Evolutionary conservation across 2,797 vertebrate genomes (phyloP).

Genomic region (Numenius phaeopus): DNA sequence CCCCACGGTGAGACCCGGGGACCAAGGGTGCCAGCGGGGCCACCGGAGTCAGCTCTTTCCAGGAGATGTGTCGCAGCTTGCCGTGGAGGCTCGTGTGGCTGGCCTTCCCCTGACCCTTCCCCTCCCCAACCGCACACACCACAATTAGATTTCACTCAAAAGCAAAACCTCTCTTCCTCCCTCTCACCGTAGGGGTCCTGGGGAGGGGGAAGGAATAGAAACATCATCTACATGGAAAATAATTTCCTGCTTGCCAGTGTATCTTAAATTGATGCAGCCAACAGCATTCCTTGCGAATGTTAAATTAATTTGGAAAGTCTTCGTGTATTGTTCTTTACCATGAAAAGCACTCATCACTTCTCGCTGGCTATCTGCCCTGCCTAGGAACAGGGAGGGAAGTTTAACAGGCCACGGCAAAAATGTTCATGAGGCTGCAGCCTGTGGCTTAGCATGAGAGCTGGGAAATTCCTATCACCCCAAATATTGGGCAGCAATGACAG

Average conservation of each 20-base stretch:
- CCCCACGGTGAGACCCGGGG: fast-evolving
- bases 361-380: constrained; percentile 53
- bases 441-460: background rate
- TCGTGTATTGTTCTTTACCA: constrained; percentile 68
- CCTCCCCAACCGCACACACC: background rate
- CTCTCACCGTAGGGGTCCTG: constrained; percentile 42
- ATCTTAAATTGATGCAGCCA: constrained; percentile 73
- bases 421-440: background rate
- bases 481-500: background rate
- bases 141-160: constrained; percentile 68
- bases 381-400: constrained; percentile 18
- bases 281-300: constrained; percentile 70
- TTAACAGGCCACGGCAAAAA: background rate
- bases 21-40: fast-evolving
- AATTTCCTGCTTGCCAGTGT: constrained; percentile 73
- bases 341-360: constrained; percentile 74
- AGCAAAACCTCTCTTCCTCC: constrained; percentile 57
- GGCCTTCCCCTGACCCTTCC: constrained; percentile 52
- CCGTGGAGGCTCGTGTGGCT: background rate
- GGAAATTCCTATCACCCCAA: background rate
- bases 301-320: constrained; percentile 79
- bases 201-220: constrained; percentile 7
- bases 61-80: background rate
- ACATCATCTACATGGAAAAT: constrained; percentile 72
- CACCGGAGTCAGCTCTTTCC: fast-evolving